Percentiles rank a stretch among this genome's conserved stretches.
phyloP scores from a whole-genome alignment of 2,113 vertebrate genomes.

The Rhipidura dahli region DNA sequence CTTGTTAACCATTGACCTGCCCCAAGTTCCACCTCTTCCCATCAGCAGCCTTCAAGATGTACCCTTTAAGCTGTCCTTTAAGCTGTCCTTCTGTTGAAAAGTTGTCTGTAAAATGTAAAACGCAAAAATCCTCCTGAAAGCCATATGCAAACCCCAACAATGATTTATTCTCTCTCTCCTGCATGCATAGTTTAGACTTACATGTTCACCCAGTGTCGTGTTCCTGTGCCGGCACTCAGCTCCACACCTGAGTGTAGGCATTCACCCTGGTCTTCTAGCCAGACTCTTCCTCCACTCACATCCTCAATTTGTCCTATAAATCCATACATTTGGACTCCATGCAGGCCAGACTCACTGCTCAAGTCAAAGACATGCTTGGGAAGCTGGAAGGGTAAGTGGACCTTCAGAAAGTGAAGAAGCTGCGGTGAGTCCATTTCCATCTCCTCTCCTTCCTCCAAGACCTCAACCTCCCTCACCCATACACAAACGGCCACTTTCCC shows the following conservation, averaged over 20 bases:
- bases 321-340: neutral
- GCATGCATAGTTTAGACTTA: neutral
- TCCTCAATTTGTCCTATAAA: neutral
- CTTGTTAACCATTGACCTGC: neutral
- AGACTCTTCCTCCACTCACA: neutral
- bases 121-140: neutral
- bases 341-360: neutral
- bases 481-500: neutral
- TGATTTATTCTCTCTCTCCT: neutral
- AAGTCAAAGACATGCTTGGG: neutral
- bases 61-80: neutral
- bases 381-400: neutral
- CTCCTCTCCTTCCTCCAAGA: neutral
- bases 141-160: neutral
- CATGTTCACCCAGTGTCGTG: neutral
- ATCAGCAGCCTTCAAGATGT: neutral
- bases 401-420: neutral
- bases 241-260: neutral
- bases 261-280: neutral
- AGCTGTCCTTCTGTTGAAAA: neutral
- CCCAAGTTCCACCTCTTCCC: neutral
- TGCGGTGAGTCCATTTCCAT: neutral
- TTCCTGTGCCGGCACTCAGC: neutral
- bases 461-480: too few relatives aligned
- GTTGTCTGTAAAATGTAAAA: constrained; percentile 13